Conservation (phyloP, 1,140 invertebrate species). For the Apis cerana region DNA sequence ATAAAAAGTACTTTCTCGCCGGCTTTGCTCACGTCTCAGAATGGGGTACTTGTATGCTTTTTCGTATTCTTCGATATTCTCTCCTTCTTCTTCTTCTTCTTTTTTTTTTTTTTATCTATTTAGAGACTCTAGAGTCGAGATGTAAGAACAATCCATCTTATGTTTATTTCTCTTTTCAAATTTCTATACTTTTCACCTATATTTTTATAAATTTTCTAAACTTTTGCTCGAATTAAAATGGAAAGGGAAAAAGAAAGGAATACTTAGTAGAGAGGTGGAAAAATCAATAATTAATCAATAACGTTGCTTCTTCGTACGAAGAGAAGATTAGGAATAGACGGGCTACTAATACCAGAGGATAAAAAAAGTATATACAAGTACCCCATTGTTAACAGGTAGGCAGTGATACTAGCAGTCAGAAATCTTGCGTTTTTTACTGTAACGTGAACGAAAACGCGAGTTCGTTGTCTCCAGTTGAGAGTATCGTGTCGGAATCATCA, state of each 20-base stretch:
- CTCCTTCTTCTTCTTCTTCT: neutral
- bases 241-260: no score
- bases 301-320: no score
- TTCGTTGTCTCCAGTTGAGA: conserved; percentile 76
- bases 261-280: no score
- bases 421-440: conserved; percentile 80
- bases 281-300: no score
- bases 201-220: no score
- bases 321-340: no score
- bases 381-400: conserved; percentile 70
- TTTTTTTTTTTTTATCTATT: no score
- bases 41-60: conserved; percentile 78
- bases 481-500: conserved; percentile 61
- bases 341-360: neutral
- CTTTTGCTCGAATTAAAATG: no score
- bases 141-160: no score
- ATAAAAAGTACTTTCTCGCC: conserved; percentile 85
- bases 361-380: conserved; percentile 72
- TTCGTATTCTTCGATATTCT: conserved; percentile 42
- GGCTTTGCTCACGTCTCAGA: conserved; percentile 76
- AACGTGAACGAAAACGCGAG: conserved; percentile 73
- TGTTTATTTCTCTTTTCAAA: no score
- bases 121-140: no score
- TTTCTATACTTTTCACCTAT: no score
- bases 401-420: conserved; percentile 68